Evolutionary conservation across 2,797 vertebrate genomes (phyloP).

Genomic region (Chelon labrosus): DNA sequence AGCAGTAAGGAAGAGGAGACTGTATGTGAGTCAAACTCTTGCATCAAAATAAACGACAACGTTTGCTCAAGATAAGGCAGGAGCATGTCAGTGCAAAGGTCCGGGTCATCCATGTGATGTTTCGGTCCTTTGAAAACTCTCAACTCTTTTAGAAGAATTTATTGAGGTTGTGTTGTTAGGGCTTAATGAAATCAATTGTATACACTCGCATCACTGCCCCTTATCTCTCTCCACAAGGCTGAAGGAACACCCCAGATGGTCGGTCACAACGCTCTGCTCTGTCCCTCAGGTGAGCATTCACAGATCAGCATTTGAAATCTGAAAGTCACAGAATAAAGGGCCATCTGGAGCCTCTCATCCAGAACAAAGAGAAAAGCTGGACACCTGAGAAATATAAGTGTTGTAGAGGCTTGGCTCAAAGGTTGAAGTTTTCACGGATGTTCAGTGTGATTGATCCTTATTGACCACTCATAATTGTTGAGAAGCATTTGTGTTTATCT

Average conservation of each 20-base stretch:
- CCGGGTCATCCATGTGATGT: too few species aligned
- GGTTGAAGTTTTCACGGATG: background rate
- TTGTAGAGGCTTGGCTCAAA: background rate
- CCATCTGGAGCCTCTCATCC: background rate
- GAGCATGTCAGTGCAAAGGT: too few species aligned
- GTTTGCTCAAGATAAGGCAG: too few species aligned
- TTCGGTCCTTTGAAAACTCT: too few species aligned
- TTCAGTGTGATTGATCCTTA: background rate
- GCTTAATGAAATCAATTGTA: background rate
- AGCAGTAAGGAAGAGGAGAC: too few species aligned
- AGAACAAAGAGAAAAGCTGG: background rate
- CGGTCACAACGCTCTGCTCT: slow-evolving; percentile 81
- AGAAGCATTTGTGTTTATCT: background rate
- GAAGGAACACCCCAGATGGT: slow-evolving; percentile 80
- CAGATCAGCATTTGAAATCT: background rate
- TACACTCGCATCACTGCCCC: background rate
- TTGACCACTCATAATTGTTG: too few species aligned
- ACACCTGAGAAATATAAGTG: background rate
- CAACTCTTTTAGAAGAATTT: background rate
- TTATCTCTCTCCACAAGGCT: slow-evolving; percentile 63
- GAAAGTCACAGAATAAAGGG: background rate
- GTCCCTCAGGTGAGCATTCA: slow-evolving; percentile 76
- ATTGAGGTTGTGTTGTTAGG: background rate
- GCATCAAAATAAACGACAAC: too few species aligned
- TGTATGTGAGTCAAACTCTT: too few species aligned